Percentiles rank a stretch among this genome's conserved stretches.
Conservation (phyloP, 2,888 invertebrate genomes). For the Carpatolechia fugitivella region DNA sequence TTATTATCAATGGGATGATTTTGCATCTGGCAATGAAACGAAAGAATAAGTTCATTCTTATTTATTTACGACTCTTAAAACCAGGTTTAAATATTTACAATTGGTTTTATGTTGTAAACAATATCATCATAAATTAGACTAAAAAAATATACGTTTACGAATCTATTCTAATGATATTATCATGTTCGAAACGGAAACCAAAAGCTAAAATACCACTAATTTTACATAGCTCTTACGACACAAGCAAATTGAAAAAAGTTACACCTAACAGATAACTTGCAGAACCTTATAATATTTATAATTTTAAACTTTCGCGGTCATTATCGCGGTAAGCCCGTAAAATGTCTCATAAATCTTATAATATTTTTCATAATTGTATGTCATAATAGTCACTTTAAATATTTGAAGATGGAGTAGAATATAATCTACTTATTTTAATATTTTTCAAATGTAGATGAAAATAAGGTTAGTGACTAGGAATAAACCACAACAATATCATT, state of each 20-base stretch:
- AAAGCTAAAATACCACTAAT: not conserved
- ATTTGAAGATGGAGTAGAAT: not conserved
- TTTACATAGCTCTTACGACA: not conserved
- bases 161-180: constrained; percentile 11
- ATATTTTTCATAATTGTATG: too few relatives aligned
- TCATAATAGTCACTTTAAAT: not conserved
- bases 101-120: not conserved
- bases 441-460: too few relatives aligned
- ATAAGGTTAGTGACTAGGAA: constrained; percentile 8
- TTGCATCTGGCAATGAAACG: not conserved
- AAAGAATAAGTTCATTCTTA: constrained; percentile 4
- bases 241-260: too few relatives aligned
- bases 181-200: not conserved
- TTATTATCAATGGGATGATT: too few relatives aligned
- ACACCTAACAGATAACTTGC: too few relatives aligned
- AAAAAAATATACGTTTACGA: not conserved
- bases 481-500: constrained; percentile 13
- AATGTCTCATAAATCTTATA: too few relatives aligned
- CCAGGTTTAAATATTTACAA: constrained; percentile 25
- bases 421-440: not conserved
- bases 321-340: too few relatives aligned
- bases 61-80: constrained; percentile 15
- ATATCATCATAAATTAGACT: not conserved
- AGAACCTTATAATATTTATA: too few relatives aligned
- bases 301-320: too few relatives aligned